Conservation (phyloP, 2,888 invertebrate species). For the Sinohyriopsis cumingii region DNA sequence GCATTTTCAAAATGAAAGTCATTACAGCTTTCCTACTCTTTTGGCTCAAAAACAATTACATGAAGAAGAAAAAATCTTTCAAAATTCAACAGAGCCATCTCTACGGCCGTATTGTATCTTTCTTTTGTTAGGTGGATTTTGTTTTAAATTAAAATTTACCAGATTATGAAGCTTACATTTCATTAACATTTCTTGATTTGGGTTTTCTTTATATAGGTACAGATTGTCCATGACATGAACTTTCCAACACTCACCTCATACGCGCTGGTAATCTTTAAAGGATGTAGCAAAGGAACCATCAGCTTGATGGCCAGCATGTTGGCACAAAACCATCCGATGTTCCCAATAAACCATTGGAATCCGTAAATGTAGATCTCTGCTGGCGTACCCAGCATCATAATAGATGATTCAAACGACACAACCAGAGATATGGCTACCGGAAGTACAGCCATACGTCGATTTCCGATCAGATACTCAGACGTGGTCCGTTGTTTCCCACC, state of each 20-base stretch:
- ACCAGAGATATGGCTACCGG: slow-evolving; percentile 69
- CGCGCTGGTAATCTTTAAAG: slow-evolving; percentile 63
- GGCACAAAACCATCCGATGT: slow-evolving; percentile 54
- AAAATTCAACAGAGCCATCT: too few relatives aligned
- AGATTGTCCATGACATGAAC: too few relatives aligned
- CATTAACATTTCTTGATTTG: too few relatives aligned
- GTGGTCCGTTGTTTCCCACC: slow-evolving; percentile 75
- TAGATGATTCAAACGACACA: slow-evolving; percentile 70
- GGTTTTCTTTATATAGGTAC: too few relatives aligned
- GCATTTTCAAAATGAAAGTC: too few relatives aligned
- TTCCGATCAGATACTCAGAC: slow-evolving; percentile 68
- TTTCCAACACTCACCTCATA: slow-evolving; percentile 57
- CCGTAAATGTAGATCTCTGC: slow-evolving; percentile 53
- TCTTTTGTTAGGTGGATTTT: too few relatives aligned
- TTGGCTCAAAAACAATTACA: too few relatives aligned
- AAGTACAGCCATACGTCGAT: slow-evolving; percentile 66
- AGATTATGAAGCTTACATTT: too few relatives aligned
- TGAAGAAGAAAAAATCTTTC: too few relatives aligned
- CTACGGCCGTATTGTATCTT: too few relatives aligned
- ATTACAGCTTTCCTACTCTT: too few relatives aligned
- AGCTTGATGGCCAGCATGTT: slow-evolving; percentile 56
- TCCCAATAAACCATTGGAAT: slow-evolving; percentile 51
- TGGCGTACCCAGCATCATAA: slow-evolving; percentile 64
- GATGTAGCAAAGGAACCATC: slow-evolving; percentile 66
- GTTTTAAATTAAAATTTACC: too few relatives aligned